A percentile compares a stretch with the other conserved stretches of the same genome.
Evolutionary conservation across 2,113 vertebrate genomes (phyloP).

Genomic region (Platichthys stellatus): DNA sequence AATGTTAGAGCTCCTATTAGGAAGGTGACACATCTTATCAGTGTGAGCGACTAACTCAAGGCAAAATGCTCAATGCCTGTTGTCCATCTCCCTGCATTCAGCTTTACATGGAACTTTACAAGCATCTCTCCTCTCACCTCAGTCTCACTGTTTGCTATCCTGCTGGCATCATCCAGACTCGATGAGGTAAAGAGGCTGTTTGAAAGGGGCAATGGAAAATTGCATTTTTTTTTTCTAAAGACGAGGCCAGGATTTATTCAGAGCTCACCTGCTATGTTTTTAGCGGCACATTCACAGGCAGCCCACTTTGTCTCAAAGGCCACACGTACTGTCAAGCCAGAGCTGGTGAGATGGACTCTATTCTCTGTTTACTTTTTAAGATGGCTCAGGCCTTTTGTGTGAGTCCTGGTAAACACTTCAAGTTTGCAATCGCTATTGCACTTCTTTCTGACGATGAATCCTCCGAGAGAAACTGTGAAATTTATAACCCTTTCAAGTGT

Average conservation of each 20-base stretch:
- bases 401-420: conserved; percentile 28
- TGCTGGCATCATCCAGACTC: not conserved
- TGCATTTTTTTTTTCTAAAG: not conserved
- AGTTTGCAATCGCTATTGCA: conserved; percentile 18
- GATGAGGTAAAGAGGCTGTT: not conserved
- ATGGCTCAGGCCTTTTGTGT: conserved; percentile 14
- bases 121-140: not conserved
- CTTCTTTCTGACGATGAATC: conserved; percentile 27
- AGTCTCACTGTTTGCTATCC: not conserved
- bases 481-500: conserved; percentile 15
- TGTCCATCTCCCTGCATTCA: not conserved
- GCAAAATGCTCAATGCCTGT: no score
- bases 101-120: no score
- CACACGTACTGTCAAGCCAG: not conserved
- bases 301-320: conserved; percentile 30
- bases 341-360: not conserved
- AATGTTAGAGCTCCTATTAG: no score
- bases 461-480: conserved; percentile 22
- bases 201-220: not conserved
- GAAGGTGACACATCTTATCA: no score
- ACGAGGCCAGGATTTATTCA: conserved; percentile 4
- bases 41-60: no score
- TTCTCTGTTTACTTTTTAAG: conserved; percentile 38
- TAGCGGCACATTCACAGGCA: not conserved
- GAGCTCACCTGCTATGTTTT: not conserved